Evolutionary conservation across 2,113 vertebrate genomes (phyloP).

Genomic region (Otus sunia): DNA sequence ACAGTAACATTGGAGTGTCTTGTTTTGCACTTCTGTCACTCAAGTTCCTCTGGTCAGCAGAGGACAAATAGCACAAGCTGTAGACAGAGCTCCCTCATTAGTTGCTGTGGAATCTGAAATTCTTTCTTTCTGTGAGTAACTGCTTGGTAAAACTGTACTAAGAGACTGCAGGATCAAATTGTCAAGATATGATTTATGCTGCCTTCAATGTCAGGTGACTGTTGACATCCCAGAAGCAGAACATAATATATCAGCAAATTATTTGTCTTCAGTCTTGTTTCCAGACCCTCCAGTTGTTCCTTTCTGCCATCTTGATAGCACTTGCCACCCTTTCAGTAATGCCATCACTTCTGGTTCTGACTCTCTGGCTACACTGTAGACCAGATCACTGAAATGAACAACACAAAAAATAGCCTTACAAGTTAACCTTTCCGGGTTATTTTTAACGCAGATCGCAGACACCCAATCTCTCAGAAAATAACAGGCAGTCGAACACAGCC

Average conservation of each 20-base stretch:
- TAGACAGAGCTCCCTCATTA: neutral
- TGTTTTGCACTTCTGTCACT: conserved; percentile 35
- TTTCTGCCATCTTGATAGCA: neutral
- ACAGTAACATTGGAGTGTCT: conserved; percentile 21
- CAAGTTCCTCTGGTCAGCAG: conserved; percentile 21
- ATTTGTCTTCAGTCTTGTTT: neutral
- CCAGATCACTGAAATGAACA: neutral
- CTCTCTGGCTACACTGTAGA: neutral
- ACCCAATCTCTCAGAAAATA: neutral
- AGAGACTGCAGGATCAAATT: neutral
- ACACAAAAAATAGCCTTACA: neutral
- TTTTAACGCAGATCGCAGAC: neutral
- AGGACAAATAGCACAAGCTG: conserved; percentile 7
- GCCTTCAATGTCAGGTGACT: neutral
- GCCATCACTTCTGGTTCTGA: neutral
- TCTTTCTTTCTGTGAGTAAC: neutral
- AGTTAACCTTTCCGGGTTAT: conserved; percentile 42
- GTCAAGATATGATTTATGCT: neutral
- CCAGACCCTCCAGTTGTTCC: neutral
- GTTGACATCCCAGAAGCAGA: neutral
- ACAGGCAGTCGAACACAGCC: neutral
- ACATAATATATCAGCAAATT: neutral
- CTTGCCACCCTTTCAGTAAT: neutral
- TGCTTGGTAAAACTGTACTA: neutral
- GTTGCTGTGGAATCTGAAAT: neutral